phyloP scores from a whole-genome alignment of 1,140 invertebrate genomes.

The Thalassaphorura encarpata region DNA sequence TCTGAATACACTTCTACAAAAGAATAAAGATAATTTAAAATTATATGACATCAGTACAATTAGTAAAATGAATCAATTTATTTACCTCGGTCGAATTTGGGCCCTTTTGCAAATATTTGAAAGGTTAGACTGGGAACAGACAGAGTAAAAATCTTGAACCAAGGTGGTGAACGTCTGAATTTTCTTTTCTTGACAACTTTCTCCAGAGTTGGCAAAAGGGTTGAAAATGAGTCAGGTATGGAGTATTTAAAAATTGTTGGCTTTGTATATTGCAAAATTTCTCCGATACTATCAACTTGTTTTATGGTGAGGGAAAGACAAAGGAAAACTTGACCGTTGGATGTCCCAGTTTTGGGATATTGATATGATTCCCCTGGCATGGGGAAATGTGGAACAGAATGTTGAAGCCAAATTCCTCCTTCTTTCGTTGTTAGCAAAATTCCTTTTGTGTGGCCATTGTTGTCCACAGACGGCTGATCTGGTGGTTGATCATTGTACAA shows the following conservation, averaged over 20 bases:
- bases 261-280: conserved; percentile 18
- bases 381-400: conserved; percentile 80
- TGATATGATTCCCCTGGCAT: conserved; percentile 46
- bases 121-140: not conserved
- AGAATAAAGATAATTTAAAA: not conserved
- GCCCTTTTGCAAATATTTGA: conserved; percentile 17
- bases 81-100: conserved; percentile 11
- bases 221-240: conserved; percentile 8
- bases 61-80: not conserved
- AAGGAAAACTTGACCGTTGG: conserved; percentile 75
- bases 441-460: conserved; percentile 75
- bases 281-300: conserved; percentile 44
- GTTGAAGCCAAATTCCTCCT: conserved; percentile 76
- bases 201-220: conserved; percentile 9
- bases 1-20: conserved; percentile 67
- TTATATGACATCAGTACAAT: not conserved
- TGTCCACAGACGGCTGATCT: conserved; percentile 40
- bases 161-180: not conserved
- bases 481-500: conserved; percentile 79
- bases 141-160: conserved; percentile 1
- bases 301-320: conserved; percentile 61
- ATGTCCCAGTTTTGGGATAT: conserved; percentile 60
- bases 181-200: not conserved
- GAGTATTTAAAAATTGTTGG: conserved; percentile 21
- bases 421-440: conserved; percentile 58